Evolutionary conservation across 2,888 invertebrate species (phyloP), one percentile per base, ranked within the genome.

Genomic region (Steinernema carpocapsae): DNA sequence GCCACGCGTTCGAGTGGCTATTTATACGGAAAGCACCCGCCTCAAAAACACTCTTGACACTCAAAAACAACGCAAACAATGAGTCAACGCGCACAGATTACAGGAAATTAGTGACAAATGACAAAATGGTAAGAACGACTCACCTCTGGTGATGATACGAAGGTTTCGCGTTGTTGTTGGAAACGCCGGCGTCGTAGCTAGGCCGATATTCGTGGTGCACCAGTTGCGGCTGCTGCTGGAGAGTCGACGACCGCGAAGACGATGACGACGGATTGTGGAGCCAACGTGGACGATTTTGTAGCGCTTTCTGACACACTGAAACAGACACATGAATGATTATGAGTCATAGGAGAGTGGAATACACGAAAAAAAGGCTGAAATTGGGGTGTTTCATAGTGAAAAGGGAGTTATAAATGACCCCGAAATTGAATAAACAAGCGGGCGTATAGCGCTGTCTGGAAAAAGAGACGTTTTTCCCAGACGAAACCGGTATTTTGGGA

Each of bases 81-180:
- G 56, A 56, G 26, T 56, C 56, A 56, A 3, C 22, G 19, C 43
- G 43, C 10, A 7, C n/a, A n/a, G n/a, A n/a, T n/a, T n/a, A n/a
- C n/a, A n/a, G n/a, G 43, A 12, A 7, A 14, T 14, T 43, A 43
- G 14, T 43, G 7, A 14, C 7, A 43, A 14, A 43, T 43, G 43
- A 12, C 43, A 43, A 43, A 43, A 7, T 12, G 10, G 43, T 14
- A 43, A 7, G 43, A 56, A 56, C n/a, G 6, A 56, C 56, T 56
- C 56, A 56, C 56, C 56, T 56, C 56, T 56, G 56, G 17, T 56
- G 56, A 56, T 56, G 56, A 56, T 56, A 56, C n/a, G 56, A n/a
- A n/a, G n/a, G 56, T 19, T 56, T 56, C 26, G 24, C 56, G 56
- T 56, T 56, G 56, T 56, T 56, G 26, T 26, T 56, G 12, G 56